phyloP scores from a whole-genome alignment of 2,113 vertebrate genomes.

The Odocoileus hemionus region DNA sequence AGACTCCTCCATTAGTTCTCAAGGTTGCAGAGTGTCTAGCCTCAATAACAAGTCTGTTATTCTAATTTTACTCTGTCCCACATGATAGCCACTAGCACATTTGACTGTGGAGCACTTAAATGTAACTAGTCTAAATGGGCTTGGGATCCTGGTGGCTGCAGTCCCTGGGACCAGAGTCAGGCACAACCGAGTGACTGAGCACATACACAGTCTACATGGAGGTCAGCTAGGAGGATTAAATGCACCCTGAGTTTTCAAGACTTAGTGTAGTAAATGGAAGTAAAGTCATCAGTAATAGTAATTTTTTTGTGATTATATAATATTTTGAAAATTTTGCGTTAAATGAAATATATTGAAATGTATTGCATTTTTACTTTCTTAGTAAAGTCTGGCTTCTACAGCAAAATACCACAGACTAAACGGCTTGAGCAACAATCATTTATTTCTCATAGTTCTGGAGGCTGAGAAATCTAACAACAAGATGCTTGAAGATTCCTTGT shows the following conservation, averaged over 20 bases:
- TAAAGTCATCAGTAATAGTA: background rate
- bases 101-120: background rate
- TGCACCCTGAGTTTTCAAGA: background rate
- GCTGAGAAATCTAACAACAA: background rate
- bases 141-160: background rate
- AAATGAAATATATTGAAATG: background rate
- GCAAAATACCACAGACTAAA: background rate
- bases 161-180: background rate
- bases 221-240: background rate
- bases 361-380: background rate
- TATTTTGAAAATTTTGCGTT: background rate
- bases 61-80: background rate
- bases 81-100: background rate
- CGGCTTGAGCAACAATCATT: background rate
- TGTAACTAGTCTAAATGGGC: background rate
- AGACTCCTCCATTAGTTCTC: background rate
- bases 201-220: background rate
- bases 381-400: background rate
- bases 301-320: background rate
- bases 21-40: background rate
- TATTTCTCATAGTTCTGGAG: background rate
- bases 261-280: background rate
- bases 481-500: background rate
- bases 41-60: background rate
- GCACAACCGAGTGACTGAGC: rapidly evolving